Base-by-base conservation (phyloP, 1,140 invertebrate species). In the Archivesica marissinica region DNA sequence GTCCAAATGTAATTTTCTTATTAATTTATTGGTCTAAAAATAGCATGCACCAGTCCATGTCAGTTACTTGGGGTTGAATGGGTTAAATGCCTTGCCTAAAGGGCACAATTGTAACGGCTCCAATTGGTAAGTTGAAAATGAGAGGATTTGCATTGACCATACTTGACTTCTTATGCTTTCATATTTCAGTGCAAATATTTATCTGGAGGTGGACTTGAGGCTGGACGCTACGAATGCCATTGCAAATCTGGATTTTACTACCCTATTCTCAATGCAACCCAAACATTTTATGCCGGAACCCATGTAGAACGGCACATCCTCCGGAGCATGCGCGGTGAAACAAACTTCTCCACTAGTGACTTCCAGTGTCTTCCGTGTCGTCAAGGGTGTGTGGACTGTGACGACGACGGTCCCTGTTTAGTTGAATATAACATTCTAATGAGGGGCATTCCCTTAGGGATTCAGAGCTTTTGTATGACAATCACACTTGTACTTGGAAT, bases 391-490 rank as follows among this genome's bases (percentile, higher is more conserved):
- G 92, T 93, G 23, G 85, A 89, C 13, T 96, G 96, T 87, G 93
- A 94, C 66, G 91, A 93, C 81, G 94, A 95, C 64, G 94, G 94
- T 35, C 93, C 95, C 7, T 96, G 96, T 89, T 92, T 94, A 50
- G 95, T 94, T 13, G 93, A 94, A 66, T 93, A 93, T 59, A 95
- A 97, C 89, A 94, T 95, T 68, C 94, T 96, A 81, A 89, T 96
- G 78, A 95, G 96, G 38, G 95, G 95, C 2, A 94, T 96, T 44
- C 95, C 97, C 38, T 94, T 97, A 23, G 96, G 95, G 17, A 95
- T 96, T 30, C 96, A 97, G 90, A 95, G 96, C 28, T 95, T 96
- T 25, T 97, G 96, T 92, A 96, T 97, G 92, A 95, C 96, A 11
- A 95, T 96, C 54, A 96, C 96, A 59, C 87, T 97, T 23, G 94